A percentile compares a stretch with the other conserved stretches of the same genome.
These are phyloP conservation scores for Patella depressa DNA, from an alignment of 2,888 invertebrate genomes.

Conservation along the genomic window DNA sequence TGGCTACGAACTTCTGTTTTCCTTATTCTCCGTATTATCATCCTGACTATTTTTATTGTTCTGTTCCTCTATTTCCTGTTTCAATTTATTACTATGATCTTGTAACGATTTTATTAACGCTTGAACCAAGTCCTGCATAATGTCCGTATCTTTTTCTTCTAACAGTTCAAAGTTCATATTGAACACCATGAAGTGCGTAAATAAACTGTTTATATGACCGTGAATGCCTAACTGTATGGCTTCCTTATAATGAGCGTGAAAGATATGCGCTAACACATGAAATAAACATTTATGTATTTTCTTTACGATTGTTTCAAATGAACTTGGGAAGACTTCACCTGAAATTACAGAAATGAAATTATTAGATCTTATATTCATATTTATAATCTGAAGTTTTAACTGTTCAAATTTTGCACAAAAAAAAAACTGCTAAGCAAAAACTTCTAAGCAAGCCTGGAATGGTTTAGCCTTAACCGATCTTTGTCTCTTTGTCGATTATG, in stretches of 20 bases:
- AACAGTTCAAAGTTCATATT: constrained; percentile 90
- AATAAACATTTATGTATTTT: constrained; percentile 96
- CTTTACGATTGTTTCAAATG: constrained; percentile 94
- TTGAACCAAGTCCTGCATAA: constrained; percentile 83
- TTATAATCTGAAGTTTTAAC: no score
- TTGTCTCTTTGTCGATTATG: no score
- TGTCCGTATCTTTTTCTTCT: constrained; percentile 95
- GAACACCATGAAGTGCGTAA: constrained; percentile 92
- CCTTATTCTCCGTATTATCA: background rate
- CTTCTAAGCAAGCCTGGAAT: no score
- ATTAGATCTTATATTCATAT: no score
- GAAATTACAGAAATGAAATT: constrained; percentile 45
- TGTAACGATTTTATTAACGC: constrained; percentile 60
- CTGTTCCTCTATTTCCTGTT: constrained; percentile 37
- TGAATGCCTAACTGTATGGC: constrained; percentile 93
- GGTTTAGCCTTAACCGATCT: no score
- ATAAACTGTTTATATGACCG: constrained; percentile 96
- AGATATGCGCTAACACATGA: constrained; percentile 98
- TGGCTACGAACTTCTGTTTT: background rate
- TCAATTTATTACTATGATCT: constrained; percentile 56
- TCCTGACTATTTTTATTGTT: background rate
- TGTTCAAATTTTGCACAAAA: no score
- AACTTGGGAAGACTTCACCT: constrained; percentile 93
- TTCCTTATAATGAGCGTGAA: constrained; percentile 97
- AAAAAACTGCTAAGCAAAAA: no score